Percentiles rank a stretch among this genome's conserved stretches.
Evolutionary conservation across 2,888 invertebrate species (phyloP).

Genomic region (Octonoba sinensis): DNA sequence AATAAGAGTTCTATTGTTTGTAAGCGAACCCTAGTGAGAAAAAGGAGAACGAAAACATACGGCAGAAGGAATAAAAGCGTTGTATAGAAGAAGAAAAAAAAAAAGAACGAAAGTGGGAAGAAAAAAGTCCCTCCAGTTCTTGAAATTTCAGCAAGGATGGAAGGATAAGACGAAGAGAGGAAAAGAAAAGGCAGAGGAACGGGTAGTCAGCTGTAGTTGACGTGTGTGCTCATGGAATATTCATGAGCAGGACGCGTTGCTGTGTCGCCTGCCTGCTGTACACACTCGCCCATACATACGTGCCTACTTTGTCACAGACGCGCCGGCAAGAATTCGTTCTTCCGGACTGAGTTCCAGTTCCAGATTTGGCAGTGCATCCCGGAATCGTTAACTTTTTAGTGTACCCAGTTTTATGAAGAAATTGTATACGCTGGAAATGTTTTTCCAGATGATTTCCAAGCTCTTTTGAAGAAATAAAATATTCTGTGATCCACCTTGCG

Average conservation of each 20-base stretch:
- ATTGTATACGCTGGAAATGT: too few species aligned
- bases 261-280: slow-evolving; percentile 58
- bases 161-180: neutral
- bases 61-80: slow-evolving; percentile 18
- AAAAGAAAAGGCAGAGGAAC: slow-evolving; percentile 4
- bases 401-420: too few species aligned
- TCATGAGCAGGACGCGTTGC: slow-evolving; percentile 59
- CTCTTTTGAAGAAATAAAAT: too few species aligned
- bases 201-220: slow-evolving; percentile 55
- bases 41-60: slow-evolving; percentile 6
- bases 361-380: slow-evolving; percentile 10
- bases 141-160: slow-evolving; percentile 37
- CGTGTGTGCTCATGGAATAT: slow-evolving; percentile 62
- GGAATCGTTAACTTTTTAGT: too few species aligned
- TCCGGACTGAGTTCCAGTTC: neutral
- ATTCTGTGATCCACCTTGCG: neutral
- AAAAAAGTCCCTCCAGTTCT: slow-evolving; percentile 41
- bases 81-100: slow-evolving; percentile 9
- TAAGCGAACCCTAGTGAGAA: slow-evolving; percentile 16
- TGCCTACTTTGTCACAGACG: slow-evolving; percentile 61
- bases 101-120: slow-evolving; percentile 6
- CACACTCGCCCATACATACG: slow-evolving; percentile 59
- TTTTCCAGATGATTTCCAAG: too few species aligned
- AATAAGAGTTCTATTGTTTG: slow-evolving; percentile 40
- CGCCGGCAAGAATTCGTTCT: slow-evolving; percentile 36